These are phyloP conservation scores for Sesamia nonagrioides DNA, from an alignment of 1,140 invertebrate species.

Conservation along the genomic window DNA sequence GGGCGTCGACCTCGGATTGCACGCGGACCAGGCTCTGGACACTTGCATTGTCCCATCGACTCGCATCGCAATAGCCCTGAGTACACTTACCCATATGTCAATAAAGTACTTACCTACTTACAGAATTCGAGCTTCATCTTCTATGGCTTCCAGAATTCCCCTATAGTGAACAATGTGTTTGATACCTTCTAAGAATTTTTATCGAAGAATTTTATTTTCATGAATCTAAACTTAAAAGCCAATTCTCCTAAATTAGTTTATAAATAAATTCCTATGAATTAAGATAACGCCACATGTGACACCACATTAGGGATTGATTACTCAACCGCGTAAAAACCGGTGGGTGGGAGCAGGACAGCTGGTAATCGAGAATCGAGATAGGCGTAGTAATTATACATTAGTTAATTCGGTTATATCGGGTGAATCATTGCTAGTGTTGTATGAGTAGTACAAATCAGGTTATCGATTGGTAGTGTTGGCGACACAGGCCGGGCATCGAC, in stretches of 20 bases:
- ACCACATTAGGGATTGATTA: constrained; percentile 14
- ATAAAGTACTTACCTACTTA: background rate
- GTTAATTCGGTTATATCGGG: constrained; percentile 61
- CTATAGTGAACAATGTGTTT: background rate
- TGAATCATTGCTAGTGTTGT: constrained; percentile 70
- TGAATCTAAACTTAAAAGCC: background rate
- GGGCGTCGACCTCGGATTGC: constrained; percentile 74
- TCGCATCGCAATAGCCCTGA: constrained; percentile 48
- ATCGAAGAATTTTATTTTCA: background rate
- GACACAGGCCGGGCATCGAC: constrained; percentile 74
- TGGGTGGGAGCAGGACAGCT: constrained; percentile 36
- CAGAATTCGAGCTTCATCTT: background rate
- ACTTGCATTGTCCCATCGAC: constrained; percentile 75
- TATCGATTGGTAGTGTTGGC: constrained; percentile 80
- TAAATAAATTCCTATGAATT: constrained; percentile 25
- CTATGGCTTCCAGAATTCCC: background rate
- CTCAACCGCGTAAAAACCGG: background rate
- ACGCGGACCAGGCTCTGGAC: constrained; percentile 66
- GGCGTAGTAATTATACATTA: constrained; percentile 55
- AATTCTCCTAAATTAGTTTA: constrained; percentile 3
- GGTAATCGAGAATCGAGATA: constrained; percentile 53
- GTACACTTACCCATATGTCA: constrained; percentile 1
- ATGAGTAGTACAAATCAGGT: constrained; percentile 75
- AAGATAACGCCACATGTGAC: constrained; percentile 24
- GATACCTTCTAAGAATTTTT: background rate